Conservation (phyloP, 2,888 invertebrate genomes). For the Epsilonema sp. region DNA sequence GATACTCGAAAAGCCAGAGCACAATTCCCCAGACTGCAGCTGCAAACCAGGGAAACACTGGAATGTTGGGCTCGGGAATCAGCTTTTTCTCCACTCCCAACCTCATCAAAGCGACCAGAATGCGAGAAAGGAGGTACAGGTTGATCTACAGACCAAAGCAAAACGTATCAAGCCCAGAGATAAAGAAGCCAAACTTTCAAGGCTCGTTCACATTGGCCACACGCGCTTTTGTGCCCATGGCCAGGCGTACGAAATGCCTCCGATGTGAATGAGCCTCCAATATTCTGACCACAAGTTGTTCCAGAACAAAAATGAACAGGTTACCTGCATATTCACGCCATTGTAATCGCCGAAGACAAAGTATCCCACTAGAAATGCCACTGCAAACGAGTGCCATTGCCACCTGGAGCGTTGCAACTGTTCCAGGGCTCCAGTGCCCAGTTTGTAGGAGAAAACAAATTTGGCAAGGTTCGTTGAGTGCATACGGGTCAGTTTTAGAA, state of each 20-base stretch:
- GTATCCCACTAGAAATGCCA: conserved; percentile 34
- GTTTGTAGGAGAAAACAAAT: conserved; percentile 35
- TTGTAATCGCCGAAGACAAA: conserved; percentile 35
- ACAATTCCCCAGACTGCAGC: conserved; percentile 37
- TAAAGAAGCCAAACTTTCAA: too few relatives aligned
- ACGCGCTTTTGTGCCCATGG: too few relatives aligned
- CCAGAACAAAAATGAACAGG: not conserved
- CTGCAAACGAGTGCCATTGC: conserved; percentile 27
- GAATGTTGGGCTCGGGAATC: conserved; percentile 28
- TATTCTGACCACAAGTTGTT: too few relatives aligned
- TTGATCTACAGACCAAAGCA: conserved; percentile 35
- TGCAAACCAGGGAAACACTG: conserved; percentile 35
- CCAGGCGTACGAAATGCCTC: too few relatives aligned
- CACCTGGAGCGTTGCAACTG: conserved; percentile 13
- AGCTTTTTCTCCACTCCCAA: conserved; percentile 31
- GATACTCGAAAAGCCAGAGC: conserved; percentile 37
- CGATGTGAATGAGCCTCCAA: too few relatives aligned
- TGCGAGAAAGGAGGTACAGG: conserved; percentile 35
- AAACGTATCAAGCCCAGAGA: too few relatives aligned
- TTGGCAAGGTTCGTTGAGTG: conserved; percentile 34
- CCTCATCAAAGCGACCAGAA: conserved; percentile 33
- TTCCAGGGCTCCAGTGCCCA: conserved; percentile 20
- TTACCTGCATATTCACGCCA: conserved; percentile 37
- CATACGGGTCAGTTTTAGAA: conserved; percentile 32
- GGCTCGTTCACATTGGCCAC: too few relatives aligned